Evolutionary conservation across 1,140 invertebrate genomes (phyloP).

Genomic region (Ephestia elutella): DNA sequence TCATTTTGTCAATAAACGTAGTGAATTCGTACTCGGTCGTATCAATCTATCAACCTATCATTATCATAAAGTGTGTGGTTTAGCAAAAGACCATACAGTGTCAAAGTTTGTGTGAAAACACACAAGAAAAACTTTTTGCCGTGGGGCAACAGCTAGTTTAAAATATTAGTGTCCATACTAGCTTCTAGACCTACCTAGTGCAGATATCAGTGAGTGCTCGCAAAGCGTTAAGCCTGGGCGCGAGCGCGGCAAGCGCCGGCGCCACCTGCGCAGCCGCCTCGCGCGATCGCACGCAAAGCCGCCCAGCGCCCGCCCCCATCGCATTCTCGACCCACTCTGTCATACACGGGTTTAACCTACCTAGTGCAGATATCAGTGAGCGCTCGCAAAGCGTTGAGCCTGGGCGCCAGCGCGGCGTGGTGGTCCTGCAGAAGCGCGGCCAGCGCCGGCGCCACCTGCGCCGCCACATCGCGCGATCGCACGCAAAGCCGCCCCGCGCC

Average conservation of each 20-base stretch:
- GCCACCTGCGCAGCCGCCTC: conserved; percentile 42
- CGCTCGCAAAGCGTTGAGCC: conserved; percentile 56
- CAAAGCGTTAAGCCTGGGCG: conserved; percentile 55
- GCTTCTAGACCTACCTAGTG: no score
- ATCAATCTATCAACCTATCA: no score
- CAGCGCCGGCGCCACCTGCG: conserved; percentile 42
- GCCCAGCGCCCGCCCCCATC: conserved; percentile 48
- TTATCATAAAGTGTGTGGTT: no score
- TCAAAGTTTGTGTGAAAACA: no score
- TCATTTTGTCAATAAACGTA: no score
- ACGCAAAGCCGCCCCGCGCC: conserved; percentile 59
- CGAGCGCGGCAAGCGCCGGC: conserved; percentile 39
- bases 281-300: conserved; percentile 57
- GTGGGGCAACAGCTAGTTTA: no score
- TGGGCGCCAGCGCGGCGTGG: conserved; percentile 34
- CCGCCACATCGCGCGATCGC: conserved; percentile 46
- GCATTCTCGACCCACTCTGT: conserved; percentile 29
- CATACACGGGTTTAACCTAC: conserved; percentile 17
- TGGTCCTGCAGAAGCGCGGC: no score
- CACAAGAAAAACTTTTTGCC: no score
- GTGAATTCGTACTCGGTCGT: no score
- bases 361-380: conserved; percentile 63
- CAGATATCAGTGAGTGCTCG: conserved; percentile 61
- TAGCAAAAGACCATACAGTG: no score
- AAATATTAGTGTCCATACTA: no score